Percentiles rank a stretch among this genome's conserved stretches.
phyloP scores from a whole-genome alignment of 2,797 vertebrate genomes.

The Phataginus tetradactyla region DNA sequence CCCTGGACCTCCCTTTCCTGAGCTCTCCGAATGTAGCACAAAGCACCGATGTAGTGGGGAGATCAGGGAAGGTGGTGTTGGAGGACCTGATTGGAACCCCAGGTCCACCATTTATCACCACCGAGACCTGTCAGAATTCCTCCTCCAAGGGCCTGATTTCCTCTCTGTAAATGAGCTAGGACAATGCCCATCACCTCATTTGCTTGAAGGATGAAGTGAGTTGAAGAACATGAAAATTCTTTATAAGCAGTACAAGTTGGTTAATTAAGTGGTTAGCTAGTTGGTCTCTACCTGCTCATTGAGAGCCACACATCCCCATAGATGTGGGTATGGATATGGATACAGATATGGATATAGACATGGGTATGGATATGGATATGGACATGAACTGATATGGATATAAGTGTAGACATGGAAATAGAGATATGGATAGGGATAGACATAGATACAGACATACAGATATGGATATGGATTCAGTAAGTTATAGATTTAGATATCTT shows the following conservation, averaged over 20 bases:
- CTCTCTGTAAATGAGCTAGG: background rate
- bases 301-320: background rate
- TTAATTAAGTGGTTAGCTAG: background rate
- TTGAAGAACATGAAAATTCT: background rate
- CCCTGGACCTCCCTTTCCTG: background rate
- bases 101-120: background rate
- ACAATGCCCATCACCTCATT: too few species aligned
- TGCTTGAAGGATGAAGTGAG: background rate
- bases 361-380: background rate
- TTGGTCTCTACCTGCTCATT: background rate
- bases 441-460: background rate
- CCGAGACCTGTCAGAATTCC: background rate
- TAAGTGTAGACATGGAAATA: background rate
- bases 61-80: rapidly evolving
- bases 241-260: background rate
- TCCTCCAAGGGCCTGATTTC: background rate
- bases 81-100: background rate
- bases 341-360: background rate
- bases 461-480: background rate
- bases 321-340: background rate
- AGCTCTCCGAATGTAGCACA: background rate
- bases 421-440: background rate
- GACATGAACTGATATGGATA: background rate
- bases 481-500: background rate
- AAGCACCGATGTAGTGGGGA: rapidly evolving